Conservation (phyloP, 2,113 vertebrate genomes). For the Takifugu flavidus region DNA sequence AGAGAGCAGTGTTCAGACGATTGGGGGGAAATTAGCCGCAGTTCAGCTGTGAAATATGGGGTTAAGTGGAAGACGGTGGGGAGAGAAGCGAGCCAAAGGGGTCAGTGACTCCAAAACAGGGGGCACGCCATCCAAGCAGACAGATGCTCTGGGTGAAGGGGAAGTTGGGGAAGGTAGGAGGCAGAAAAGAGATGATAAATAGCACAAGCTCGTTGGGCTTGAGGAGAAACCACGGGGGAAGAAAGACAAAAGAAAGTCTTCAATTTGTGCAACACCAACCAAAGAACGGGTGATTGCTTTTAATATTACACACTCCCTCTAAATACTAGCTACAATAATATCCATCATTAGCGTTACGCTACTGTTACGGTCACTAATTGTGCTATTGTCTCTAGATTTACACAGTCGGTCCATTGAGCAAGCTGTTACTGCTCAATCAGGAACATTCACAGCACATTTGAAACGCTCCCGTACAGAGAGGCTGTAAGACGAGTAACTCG, state of each 20-base stretch:
- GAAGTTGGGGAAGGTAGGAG: conserved; percentile 16
- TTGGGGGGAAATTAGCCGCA: conserved; percentile 73
- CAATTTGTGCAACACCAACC: too few relatives aligned
- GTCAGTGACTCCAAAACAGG: conserved; percentile 65
- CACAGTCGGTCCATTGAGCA: not conserved
- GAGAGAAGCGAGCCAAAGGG: conserved; percentile 46
- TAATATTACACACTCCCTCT: too few relatives aligned
- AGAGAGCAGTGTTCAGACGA: conserved; percentile 64
- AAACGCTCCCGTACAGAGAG: too few relatives aligned
- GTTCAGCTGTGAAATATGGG: conserved; percentile 79
- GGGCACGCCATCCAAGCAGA: conserved; percentile 41
- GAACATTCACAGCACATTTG: not conserved
- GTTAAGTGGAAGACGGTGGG: conserved; percentile 73
- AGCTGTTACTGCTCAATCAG: not conserved
- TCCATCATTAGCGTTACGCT: too few relatives aligned
- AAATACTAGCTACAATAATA: too few relatives aligned
- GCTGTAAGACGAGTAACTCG: too few relatives aligned
- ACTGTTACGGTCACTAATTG: too few relatives aligned
- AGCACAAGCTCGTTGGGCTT: conserved; percentile 9
- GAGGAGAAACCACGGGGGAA: conserved; percentile 7
- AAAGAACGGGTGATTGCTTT: too few relatives aligned
- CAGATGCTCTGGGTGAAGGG: conserved; percentile 27
- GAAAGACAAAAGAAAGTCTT: not conserved
- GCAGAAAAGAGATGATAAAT: conserved; percentile 23
- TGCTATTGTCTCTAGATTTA: too few relatives aligned